Evolutionary conservation across 1,140 invertebrate species (phyloP), one percentile per base, ranked within the genome.

Genomic region (Conus betulinus): DNA sequence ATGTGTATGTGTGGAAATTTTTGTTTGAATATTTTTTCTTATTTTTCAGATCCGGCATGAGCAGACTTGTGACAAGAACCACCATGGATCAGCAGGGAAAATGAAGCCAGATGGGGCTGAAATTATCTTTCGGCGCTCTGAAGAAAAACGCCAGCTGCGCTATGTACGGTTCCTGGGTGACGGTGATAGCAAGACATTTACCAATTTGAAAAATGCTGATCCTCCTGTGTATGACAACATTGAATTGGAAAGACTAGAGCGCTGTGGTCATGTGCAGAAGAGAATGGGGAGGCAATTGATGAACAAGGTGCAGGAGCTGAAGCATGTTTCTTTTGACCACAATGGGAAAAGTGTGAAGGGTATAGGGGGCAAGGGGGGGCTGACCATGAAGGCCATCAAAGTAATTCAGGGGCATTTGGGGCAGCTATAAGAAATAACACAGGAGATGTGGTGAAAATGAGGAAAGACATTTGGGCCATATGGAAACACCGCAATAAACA

Each of bases 261-360:
- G 79, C 53, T 82, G 79, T 52, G 53, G 79, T 17, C 39, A 39
- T 39, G 39, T 39, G 0, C 39, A 39, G 39, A 39, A 39, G 39
- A 39, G 39, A 3, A 39, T 39, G 79, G 79, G 79, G 0, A 51
- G 79, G 5, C 79, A 82, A 39, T 13, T 82, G 0, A 2, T 57
- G 79, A 27, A 82, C 79, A 82, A 82, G 53, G 79, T 82, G 10
- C 17, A 25, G 13, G 79, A 39, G 17, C 79, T 82, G 1, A 82
- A 82, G 23, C 0, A 11, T n/a, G n/a, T n/a, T n/a, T n/a, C 79
- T 13, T 82, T 82, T n/a, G 1, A 39, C 0, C 79, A 82, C 27
- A 82, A 82, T n/a, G 79, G 79, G 15, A 82, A 82, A 52, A 39
- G 0, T 0, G 79, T 82, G 79, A 82, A 82, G 53, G 79, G 79